Base-by-base conservation (phyloP, 2,888 invertebrate species). In the Minunthozetes semirufus region DNA sequence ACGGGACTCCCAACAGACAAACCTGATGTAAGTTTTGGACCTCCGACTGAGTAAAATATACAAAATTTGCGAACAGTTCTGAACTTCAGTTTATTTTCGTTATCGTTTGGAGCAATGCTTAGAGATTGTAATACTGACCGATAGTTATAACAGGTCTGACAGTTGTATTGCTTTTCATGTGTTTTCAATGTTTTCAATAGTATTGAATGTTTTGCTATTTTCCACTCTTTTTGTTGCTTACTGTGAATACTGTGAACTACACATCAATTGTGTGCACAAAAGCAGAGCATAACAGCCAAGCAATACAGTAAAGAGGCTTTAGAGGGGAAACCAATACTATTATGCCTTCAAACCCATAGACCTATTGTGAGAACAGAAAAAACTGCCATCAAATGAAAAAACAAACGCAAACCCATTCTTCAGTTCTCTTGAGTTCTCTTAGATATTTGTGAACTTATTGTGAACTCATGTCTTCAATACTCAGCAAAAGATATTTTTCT, bases 271-370 rank as follows among this genome's bases (percentile, higher is more conserved):
- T 53, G 46, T 25, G 38, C 66, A 38, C 38, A 4, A 66, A 4
- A 61, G 5, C 61, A 25, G 29, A 13, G 27, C 61, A 27, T 27
- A 61, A 27, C 25, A 56, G 61, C 33, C 29, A 27, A 15, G 66
- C 66, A 66, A 33, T 66, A 38, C 66, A 66, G 66, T 66, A 66
- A 66, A 66, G 66, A 66, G 66, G 66, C 66, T 66, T 66, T 66
- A n/a, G 38, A 38, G 66, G 66, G 9, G n/a, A 66, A 38, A 19
- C 33, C 33, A 17, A 38, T 13, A 59, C 61, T 61, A 61, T 61
- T 61, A 61, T 29, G 15, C 19, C 53, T 53, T n/a, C 53, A 53
- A 53, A 53, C 5, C 19, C 8, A n/a, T 1, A n/a, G 19, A n/a
- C 19, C n/a, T 53, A 53, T 53, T 53, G 53, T 53, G 19, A 17